Conservation (phyloP, 2,113 vertebrate genomes). For the Telmatochromis bifrenatus region DNA sequence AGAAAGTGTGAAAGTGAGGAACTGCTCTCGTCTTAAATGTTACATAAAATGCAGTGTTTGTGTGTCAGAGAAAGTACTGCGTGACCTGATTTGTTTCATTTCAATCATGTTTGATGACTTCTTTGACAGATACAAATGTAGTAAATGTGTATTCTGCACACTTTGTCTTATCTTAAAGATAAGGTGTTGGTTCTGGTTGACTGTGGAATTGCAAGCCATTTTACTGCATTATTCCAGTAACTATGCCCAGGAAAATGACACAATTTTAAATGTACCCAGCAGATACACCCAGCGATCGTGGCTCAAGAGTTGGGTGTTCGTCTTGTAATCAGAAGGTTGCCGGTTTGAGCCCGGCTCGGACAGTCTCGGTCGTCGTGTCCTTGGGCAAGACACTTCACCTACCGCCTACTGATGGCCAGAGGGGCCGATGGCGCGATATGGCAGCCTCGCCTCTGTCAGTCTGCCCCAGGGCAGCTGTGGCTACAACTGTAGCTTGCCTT, state of each 20-base stretch:
- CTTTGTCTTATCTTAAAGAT: neutral
- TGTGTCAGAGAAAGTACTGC: neutral
- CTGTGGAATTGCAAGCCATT: rapidly evolving
- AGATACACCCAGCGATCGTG: rapidly evolving
- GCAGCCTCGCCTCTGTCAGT: neutral
- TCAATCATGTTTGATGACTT: neutral
- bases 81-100: neutral
- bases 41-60: neutral
- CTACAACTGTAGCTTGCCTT: neutral
- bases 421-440: rapidly evolving
- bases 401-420: neutral
- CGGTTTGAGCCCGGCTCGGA: rapidly evolving
- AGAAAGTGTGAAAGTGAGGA: neutral
- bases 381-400: neutral
- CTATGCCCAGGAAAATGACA: neutral
- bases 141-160: neutral
- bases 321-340: neutral
- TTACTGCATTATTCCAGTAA: neutral
- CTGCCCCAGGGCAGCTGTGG: neutral
- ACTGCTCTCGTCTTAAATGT: neutral
- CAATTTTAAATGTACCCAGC: neutral
- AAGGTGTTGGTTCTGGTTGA: neutral
- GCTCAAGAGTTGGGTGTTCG: neutral
- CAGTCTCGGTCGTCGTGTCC: rapidly evolving
- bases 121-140: neutral